Evolutionary conservation across 2,797 vertebrate species (phyloP), one percentile per base, ranked within the genome.

Genomic region (Alfaro cultratus): DNA sequence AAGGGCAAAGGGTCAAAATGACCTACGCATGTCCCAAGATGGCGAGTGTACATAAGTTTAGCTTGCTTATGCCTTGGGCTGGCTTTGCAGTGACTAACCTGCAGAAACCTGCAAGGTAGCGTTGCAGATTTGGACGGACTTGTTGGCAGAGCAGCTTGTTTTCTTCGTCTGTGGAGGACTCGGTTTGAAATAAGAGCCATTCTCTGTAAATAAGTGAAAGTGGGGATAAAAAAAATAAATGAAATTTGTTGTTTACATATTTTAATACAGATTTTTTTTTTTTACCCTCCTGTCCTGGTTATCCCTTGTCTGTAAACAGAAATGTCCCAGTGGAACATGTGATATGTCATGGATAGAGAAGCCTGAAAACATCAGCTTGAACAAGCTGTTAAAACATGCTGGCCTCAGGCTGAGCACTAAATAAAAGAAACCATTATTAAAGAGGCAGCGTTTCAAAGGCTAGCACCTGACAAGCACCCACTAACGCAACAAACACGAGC

Each of bases 341-440:
- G 76, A 77, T n/a, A 41, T 41, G 39, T 29, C n/a, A 74, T 43
- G 74, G 39, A 18, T 16, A 10, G 73, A 76, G 78, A 45, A 57
- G 15, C 70, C 18, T 21, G 86, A 80, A 70, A 23, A 47, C 73
- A 83, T 67, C 29, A 36, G 12, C 46, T 68, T 72, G 11, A 45
- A 77, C 36, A 73, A 72, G 43, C 15, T 67, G 9, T 46, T 74
- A n/a, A 62, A 71, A 73, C 77, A 43, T 9, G 8, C 55, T 81
- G 80, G 86, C 92, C 90, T 85, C 8, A 49, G 88, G 92, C 73
- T 81, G 60, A 76, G 51, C 45, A 77, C 75, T 43, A 39, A 84
- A 89, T 89, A 77, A 94, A 93, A 89, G 92, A 83, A 53, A 78
- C 81, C 84, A 68, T 92, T 93, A 88, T 92, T 2, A 87, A 53